A percentile compares a stretch with the other conserved stretches of the same genome.
Conservation (phyloP, 2,113 vertebrate species). For the Antidorcas marsupialis region DNA sequence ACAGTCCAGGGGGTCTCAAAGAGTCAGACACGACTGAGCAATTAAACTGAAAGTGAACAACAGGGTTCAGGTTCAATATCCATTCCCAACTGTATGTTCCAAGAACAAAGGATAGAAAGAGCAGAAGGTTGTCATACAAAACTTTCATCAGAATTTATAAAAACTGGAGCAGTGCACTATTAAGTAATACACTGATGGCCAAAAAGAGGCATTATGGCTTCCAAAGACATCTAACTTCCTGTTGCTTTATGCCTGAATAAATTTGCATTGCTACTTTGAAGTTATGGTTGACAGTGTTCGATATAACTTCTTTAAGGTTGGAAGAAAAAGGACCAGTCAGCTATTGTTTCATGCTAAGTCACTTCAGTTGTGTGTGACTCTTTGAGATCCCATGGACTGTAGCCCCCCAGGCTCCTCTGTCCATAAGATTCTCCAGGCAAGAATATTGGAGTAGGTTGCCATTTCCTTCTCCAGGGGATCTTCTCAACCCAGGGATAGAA, state of each 20-base stretch:
- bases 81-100: conserved; percentile 52
- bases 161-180: background rate
- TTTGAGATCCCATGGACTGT: background rate
- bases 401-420: background rate
- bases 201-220: background rate
- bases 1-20: background rate
- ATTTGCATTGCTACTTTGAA: background rate
- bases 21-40: background rate
- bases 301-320: background rate
- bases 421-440: background rate
- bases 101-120: conserved; percentile 10
- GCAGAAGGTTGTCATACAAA: background rate
- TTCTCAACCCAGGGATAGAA: background rate
- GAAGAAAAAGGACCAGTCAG: background rate
- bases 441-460: background rate
- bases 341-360: background rate
- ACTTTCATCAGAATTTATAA: background rate
- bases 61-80: conserved; percentile 57
- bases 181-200: background rate
- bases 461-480: background rate
- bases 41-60: background rate
- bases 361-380: background rate
- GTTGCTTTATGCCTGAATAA: background rate
- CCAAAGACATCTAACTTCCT: background rate
- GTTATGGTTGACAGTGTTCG: background rate